phyloP scores from a whole-genome alignment of 2,888 invertebrate genomes.

The Chloromyia formosa region DNA sequence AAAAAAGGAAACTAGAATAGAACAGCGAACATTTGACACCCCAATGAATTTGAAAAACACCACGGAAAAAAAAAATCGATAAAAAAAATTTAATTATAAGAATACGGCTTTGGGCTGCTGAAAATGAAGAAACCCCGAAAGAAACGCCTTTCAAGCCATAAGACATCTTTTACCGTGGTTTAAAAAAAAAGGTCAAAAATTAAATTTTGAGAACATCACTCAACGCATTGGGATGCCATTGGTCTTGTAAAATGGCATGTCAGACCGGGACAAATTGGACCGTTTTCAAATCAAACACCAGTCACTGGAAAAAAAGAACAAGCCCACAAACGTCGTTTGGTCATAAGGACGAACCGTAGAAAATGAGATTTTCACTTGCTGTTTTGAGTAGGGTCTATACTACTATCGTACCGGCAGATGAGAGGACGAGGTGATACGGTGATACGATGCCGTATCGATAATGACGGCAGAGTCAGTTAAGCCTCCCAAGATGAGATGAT shows the following conservation, averaged over 20 bases:
- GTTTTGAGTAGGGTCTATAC: neutral
- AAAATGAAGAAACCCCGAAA: neutral
- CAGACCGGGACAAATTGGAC: conserved; percentile 8
- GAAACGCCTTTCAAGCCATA: neutral
- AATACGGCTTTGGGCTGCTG: neutral
- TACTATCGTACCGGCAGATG: neutral
- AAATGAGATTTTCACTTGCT: conserved; percentile 38
- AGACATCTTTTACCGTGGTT: too few relatives aligned
- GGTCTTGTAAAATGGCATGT: conserved; percentile 10
- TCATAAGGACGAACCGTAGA: conserved; percentile 22
- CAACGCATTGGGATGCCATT: conserved; percentile 19
- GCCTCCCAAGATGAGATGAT: too few relatives aligned
- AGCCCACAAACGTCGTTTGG: neutral
- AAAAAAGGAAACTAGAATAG: neutral
- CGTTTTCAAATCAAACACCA: neutral
- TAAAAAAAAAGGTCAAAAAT: conserved; percentile 30
- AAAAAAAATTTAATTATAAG: conserved; percentile 41
- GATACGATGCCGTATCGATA: too few relatives aligned
- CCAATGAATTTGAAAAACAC: conserved; percentile 33
- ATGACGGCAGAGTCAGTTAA: neutral
- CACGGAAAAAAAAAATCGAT: neutral
- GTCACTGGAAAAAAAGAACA: conserved; percentile 6
- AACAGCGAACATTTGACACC: conserved; percentile 15
- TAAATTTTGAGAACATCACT: conserved; percentile 26
- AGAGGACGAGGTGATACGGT: neutral